Evolutionary conservation across 2,113 vertebrate genomes (phyloP), one percentile per base, ranked within the genome.

Genomic region (Syngnathus typhle): DNA sequence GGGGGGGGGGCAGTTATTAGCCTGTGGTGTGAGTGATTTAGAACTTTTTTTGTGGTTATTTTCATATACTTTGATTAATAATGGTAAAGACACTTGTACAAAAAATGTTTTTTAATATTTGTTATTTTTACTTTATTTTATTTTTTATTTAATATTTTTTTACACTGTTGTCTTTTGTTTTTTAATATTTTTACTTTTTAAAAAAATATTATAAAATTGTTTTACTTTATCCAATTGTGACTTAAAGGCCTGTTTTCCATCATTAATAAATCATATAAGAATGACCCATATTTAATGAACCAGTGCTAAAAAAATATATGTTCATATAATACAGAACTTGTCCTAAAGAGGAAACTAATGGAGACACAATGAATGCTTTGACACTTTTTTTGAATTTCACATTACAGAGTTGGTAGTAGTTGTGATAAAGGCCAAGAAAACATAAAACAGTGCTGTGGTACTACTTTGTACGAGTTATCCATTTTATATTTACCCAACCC

Each of bases 1-100:
- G 94, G 96, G 98, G 27, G 27, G 27, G 27, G 95, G 95, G 96
- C 94, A 95, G 93, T 66, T 82, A 75, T 93, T 78, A 69, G 79
- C 71, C 12, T 77, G 94, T 92, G 93, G 91, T 89, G 89, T 89
- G 90, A 91, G 92, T 97, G 93, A 98, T 92, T 95, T 95, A 93
- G 91, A 94, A 92, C 95, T 94, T 88, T 41, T 16, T 46, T 12
- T 3, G 3, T 32, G 13, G 11, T 12, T 15, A 46, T 46, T 46
- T 46, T 16, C 44, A 46, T 46, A 46, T 46, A 15, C 15, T 46
- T 46, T 18, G 44, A 46, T 16, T 5, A 46, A 46, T 46, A 46
- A 16, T 46, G 44, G 44, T 46, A 18, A 46, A 46, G 13, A 46
- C 44, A 12, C 43, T 16, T 46, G 44, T 16, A 16, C 5, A 43